A percentile compares a stretch with the other conserved stretches of the same genome.
phyloP scores from a whole-genome alignment of 2,113 vertebrate species.

The Leucoraja erinaceus region DNA sequence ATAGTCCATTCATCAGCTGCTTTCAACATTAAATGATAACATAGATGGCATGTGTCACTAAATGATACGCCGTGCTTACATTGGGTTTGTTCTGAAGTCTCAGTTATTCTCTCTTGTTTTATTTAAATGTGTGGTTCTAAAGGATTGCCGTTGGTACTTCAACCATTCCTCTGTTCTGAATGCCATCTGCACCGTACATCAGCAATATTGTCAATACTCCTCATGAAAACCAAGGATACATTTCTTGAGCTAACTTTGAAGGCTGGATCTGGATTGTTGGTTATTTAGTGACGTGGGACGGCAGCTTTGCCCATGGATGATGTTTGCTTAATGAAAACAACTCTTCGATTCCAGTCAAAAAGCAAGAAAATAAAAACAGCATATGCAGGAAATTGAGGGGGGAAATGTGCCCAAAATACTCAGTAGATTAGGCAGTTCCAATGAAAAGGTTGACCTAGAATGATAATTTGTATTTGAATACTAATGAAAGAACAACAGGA shows the following conservation, averaged over 20 bases:
- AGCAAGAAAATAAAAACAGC: no score
- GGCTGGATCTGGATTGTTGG: neutral
- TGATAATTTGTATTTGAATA: no score
- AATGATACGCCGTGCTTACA: neutral
- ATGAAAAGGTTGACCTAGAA: no score
- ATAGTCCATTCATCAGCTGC: slow-evolving; percentile 11
- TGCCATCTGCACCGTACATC: neutral
- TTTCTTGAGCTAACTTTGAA: neutral
- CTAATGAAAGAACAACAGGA: no score
- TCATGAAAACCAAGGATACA: neutral
- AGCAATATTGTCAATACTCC: neutral
- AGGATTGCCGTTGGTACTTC: slow-evolving; percentile 12
- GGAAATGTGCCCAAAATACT: no score
- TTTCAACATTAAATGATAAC: slow-evolving; percentile 15
- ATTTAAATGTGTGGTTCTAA: neutral
- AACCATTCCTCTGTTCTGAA: neutral
- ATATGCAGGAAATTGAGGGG: no score
- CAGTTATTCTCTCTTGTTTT: neutral
- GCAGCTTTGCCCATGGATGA: neutral
- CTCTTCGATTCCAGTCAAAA: neutral
- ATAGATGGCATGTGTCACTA: slow-evolving; percentile 14
- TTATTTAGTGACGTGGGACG: neutral
- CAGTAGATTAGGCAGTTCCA: no score
- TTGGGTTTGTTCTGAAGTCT: neutral
- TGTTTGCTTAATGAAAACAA: neutral